Conservation (phyloP, 2,888 invertebrate species). For the Litoditis marina region DNA sequence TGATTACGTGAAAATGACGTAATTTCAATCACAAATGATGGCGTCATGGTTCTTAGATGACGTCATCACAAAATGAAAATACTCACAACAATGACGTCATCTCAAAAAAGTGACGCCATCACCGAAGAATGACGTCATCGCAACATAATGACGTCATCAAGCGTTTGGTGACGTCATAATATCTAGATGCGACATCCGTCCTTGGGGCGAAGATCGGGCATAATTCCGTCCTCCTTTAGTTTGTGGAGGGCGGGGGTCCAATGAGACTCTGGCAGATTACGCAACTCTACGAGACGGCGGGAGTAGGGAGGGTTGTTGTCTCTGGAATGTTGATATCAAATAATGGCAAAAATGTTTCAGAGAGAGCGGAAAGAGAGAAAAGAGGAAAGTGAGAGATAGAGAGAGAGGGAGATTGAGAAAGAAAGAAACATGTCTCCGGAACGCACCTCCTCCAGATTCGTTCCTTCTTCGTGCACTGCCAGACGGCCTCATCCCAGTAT, state of each 20-base stretch:
- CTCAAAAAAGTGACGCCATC: too few relatives aligned
- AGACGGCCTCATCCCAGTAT: conserved; percentile 59
- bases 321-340: conserved; percentile 27
- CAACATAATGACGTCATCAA: too few relatives aligned
- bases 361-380: background rate
- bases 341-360: background rate
- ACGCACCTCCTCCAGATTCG: conserved; percentile 52
- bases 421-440: background rate
- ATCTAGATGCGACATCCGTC: conserved; percentile 4
- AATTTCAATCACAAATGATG: too few relatives aligned
- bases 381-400: background rate
- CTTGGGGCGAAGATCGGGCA: conserved; percentile 18
- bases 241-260: conserved; percentile 55
- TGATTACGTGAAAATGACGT: too few relatives aligned
- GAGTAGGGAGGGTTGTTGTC: conserved; percentile 54
- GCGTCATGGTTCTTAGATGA: too few relatives aligned
- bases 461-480: conserved; percentile 59
- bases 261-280: conserved; percentile 50
- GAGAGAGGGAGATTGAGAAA: too few relatives aligned
- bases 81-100: too few relatives aligned
- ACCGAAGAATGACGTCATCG: too few relatives aligned
- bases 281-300: conserved; percentile 47
- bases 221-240: conserved; percentile 46
- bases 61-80: too few relatives aligned
- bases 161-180: too few relatives aligned